phyloP scores from a whole-genome alignment of 2,797 vertebrate genomes.

The Eulemur rubriventer region DNA sequence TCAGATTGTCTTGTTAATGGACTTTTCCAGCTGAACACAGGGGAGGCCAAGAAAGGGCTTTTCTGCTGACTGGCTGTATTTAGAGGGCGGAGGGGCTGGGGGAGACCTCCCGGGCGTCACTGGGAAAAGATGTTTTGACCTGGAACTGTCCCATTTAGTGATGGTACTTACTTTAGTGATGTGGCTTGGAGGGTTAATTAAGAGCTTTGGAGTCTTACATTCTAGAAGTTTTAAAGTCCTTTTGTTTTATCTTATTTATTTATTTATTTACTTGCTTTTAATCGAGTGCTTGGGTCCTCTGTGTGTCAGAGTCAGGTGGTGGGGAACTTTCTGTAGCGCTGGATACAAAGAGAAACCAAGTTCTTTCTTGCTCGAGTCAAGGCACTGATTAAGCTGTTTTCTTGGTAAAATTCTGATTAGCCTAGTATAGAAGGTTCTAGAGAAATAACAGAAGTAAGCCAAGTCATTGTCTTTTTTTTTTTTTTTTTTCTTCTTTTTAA shows the following conservation, averaged over 20 bases:
- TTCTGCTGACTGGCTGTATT: background rate
- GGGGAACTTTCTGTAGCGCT: background rate
- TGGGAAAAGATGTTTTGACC: background rate
- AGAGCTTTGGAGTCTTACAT: background rate
- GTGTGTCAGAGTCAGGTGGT: accelerated
- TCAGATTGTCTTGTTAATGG: background rate
- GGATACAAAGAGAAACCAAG: background rate
- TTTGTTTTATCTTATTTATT: background rate
- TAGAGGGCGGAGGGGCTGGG: too few relatives aligned
- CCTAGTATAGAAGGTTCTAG: background rate
- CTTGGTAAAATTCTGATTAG: background rate
- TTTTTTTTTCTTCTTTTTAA: background rate
- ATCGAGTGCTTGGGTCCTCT: background rate
- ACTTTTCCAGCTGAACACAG: accelerated
- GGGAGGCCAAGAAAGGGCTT: background rate
- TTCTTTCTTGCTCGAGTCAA: background rate
- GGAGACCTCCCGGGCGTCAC: background rate
- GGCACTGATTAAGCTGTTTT: background rate
- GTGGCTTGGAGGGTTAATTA: too few relatives aligned
- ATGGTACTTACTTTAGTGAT: background rate
- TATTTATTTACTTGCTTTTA: background rate
- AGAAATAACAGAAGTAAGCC: background rate
- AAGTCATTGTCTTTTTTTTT: background rate
- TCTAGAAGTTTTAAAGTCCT: background rate
- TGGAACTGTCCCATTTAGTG: background rate